Percentiles rank a stretch among this genome's conserved stretches.
Conservation (phyloP, 2,888 invertebrate genomes). For the Nipponacmea schrenckii region DNA sequence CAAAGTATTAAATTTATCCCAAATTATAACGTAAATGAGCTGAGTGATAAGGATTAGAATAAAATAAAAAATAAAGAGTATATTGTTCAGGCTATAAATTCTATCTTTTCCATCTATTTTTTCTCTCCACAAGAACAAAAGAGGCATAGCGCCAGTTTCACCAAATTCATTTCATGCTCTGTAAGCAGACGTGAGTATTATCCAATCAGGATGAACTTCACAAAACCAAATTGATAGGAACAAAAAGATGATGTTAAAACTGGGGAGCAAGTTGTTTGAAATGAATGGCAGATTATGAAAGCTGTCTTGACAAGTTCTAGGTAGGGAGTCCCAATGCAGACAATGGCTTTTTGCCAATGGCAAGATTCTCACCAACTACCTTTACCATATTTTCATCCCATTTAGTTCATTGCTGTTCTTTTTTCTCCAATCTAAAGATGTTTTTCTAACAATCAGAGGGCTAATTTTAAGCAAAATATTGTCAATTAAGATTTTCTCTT, state of each 20-base stretch:
- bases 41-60: not conserved
- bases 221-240: not conserved
- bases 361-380: not conserved
- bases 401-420: too few relatives aligned
- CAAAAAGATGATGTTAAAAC: constrained; percentile 6
- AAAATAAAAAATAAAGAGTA: not conserved
- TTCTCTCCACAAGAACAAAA: not conserved
- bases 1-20: too few relatives aligned
- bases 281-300: constrained; percentile 2
- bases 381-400: too few relatives aligned
- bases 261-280: not conserved
- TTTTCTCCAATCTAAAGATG: too few relatives aligned
- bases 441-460: too few relatives aligned
- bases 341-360: not conserved
- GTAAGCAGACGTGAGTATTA: constrained; percentile 1
- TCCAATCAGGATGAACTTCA: constrained; percentile 3
- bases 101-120: not conserved
- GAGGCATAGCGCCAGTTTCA: constrained; percentile 6
- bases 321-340: not conserved
- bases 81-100: constrained; percentile 4
- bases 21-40: not conserved
- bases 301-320: constrained; percentile 7
- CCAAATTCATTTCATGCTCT: constrained; percentile 8
- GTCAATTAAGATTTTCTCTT: too few relatives aligned
- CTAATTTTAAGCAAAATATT: too few relatives aligned